These are phyloP conservation scores for Chymomyza procnemis DNA, from an alignment of 2,888 invertebrate species.

Conservation along the genomic window DNA sequence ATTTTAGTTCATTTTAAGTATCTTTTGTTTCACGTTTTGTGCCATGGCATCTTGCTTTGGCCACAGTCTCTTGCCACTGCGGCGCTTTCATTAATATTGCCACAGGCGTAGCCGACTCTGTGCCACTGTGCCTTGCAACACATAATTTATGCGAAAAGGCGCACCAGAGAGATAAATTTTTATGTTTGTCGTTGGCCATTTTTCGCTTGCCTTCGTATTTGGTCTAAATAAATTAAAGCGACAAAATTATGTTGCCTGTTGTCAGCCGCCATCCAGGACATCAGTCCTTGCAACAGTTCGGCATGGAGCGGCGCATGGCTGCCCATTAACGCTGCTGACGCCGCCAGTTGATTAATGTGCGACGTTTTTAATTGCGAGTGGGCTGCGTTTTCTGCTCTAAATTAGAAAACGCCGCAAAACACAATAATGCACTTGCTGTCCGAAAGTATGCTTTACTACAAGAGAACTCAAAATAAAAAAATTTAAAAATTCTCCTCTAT, in stretches of 20 bases:
- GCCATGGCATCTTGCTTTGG: conserved; percentile 45
- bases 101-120: conserved; percentile 27
- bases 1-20: conserved; percentile 71
- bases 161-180: conserved; percentile 64
- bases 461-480: conserved; percentile 7
- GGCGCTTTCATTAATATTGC: conserved; percentile 61
- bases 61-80: conserved; percentile 26
- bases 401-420: conserved; percentile 26
- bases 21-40: conserved; percentile 64
- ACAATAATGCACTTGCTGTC: conserved; percentile 29
- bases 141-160: conserved; percentile 72
- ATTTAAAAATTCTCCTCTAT: neutral
- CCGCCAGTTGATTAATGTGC: conserved; percentile 66
- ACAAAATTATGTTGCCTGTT: neutral
- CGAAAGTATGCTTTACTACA: conserved; percentile 30
- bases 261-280: neutral
- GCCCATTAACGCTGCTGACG: conserved; percentile 19
- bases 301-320: neutral
- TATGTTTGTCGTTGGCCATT: conserved; percentile 61
- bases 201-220: conserved; percentile 62
- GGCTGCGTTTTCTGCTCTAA: neutral
- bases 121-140: conserved; percentile 40
- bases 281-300: neutral
- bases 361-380: conserved; percentile 53
- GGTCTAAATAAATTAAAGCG: conserved; percentile 70